Base-by-base conservation (phyloP, 1,140 invertebrate genomes). In the Drosophila pseudoananassae region DNA sequence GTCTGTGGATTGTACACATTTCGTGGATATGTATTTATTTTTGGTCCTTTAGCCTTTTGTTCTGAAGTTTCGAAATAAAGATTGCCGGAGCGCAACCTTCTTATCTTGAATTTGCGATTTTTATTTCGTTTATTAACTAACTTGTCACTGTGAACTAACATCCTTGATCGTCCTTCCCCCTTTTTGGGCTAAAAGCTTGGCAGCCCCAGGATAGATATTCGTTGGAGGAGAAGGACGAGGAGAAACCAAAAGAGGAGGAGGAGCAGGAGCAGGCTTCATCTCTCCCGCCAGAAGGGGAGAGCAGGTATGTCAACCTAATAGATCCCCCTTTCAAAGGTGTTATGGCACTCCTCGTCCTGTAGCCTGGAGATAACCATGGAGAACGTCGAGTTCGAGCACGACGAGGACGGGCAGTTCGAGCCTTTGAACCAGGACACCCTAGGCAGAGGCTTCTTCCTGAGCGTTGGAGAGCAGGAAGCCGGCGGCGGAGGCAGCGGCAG, bases 391-490 rank as follows among this genome's bases (percentile, higher is more conserved):
- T 7, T 38, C 14, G 46, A 58, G 10, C 10, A 49, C 0, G 12
- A 10, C n/a, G 9, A 23, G 9, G 20, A 20, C 31, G 9, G 10
- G 12, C 14, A 36, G 25, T 87, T 75, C 46, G 56, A 94, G 77
- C 92, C 93, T 38, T 92, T 95, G 47, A 94, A 95, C 80, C 88
- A 92, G 64, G 93, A 93, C 25, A 87, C 89, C 33, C 79, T 93
- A 7, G 92, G 69, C 5, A 66, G 17, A 47, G 38, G 23, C 4
- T 66, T 83, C 17, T 75, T 78, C 20, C 36, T 87, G 1, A 76
- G 58, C 40, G 61, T 78, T 2, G 52, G 60, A 61, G 61, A 82
- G 20, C 74, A 85, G 20, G 38, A 36, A n/a, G 75, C 66, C 25
- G 43, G 43, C 2, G 75, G 69, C 29, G 43, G 43, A 17, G 75